Conservation (phyloP, 2,113 vertebrate species). For the Drymodes brunneopygia region DNA sequence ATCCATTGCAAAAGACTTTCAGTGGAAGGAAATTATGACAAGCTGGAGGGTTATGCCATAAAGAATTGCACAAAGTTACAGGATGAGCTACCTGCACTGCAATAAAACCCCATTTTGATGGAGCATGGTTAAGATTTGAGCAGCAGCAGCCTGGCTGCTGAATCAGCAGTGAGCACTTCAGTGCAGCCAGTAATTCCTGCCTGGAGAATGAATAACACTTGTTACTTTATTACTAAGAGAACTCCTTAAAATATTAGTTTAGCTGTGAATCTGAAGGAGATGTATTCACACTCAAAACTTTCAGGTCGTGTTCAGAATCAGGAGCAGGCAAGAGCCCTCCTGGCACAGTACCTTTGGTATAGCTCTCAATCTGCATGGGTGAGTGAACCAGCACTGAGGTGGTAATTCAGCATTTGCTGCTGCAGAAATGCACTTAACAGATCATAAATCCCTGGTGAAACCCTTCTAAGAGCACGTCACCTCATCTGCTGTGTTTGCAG, state of each 20-base stretch:
- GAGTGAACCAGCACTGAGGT: slow-evolving; percentile 16
- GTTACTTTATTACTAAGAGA: slow-evolving; percentile 11
- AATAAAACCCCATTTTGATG: not conserved
- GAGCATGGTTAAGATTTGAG: not conserved
- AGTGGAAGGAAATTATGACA: not conserved
- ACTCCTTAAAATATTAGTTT: slow-evolving; percentile 49
- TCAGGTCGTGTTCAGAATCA: not conserved
- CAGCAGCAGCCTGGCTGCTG: slow-evolving; percentile 27
- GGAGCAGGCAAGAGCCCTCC: not conserved
- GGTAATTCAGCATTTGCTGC: slow-evolving; percentile 52
- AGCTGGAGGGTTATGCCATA: not conserved
- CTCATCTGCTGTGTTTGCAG: not conserved
- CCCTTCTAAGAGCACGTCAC: not conserved
- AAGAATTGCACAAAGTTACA: not conserved
- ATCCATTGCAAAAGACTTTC: not conserved
- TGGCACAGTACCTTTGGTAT: not conserved
- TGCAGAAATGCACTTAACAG: slow-evolving; percentile 25
- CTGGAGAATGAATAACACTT: not conserved
- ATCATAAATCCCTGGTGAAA: slow-evolving; percentile 2
- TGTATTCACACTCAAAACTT: not conserved
- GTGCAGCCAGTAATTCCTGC: not conserved
- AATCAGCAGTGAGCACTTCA: slow-evolving; percentile 36
- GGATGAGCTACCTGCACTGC: not conserved
- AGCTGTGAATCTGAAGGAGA: slow-evolving; percentile 21
- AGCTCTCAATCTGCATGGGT: not conserved